Conservation (phyloP, 1,140 invertebrate genomes). For the Drosophila lacertosa region DNA sequence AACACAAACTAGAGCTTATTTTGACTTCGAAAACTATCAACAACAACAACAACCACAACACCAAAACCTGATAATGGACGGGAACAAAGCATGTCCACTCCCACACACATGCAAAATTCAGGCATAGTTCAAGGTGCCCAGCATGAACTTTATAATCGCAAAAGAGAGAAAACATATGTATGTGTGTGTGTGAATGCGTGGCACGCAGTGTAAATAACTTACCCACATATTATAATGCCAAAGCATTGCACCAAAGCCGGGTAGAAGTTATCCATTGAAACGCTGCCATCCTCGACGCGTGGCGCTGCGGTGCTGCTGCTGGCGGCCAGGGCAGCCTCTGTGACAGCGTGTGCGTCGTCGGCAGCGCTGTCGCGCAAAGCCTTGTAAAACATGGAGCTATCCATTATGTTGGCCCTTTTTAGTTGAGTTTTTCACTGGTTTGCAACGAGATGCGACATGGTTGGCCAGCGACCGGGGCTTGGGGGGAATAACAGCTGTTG, state of each 20-base stretch:
- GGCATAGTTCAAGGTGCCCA: neutral
- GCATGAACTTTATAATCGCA: neutral
- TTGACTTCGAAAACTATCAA: conserved; percentile 2
- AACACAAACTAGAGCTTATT: conserved; percentile 20
- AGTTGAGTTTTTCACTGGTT: conserved; percentile 11
- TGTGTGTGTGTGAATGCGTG: neutral
- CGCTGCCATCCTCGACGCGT: conserved; percentile 71
- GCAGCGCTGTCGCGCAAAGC: conserved; percentile 36
- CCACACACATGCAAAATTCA: conserved; percentile 1
- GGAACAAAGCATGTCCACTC: neutral
- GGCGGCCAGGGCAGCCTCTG: conserved; percentile 10
- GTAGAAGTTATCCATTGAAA: conserved; percentile 92
- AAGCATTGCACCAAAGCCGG: conserved; percentile 96
- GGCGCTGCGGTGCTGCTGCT: conserved; percentile 39
- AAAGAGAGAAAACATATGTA: neutral
- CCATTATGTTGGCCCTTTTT: conserved; percentile 47
- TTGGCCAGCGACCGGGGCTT: conserved; percentile 7
- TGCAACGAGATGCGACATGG: conserved; percentile 21
- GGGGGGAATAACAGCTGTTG: conserved; percentile 38
- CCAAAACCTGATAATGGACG: conserved; percentile 7
- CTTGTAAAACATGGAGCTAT: conserved; percentile 74
- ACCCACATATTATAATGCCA: conserved; percentile 95
- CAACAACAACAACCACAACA: neutral
- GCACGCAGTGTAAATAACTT: conserved; percentile 77
- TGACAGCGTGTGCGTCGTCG: conserved; percentile 10